Conservation (phyloP, 2,113 vertebrate genomes). For the Xenopus laevis region DNA sequence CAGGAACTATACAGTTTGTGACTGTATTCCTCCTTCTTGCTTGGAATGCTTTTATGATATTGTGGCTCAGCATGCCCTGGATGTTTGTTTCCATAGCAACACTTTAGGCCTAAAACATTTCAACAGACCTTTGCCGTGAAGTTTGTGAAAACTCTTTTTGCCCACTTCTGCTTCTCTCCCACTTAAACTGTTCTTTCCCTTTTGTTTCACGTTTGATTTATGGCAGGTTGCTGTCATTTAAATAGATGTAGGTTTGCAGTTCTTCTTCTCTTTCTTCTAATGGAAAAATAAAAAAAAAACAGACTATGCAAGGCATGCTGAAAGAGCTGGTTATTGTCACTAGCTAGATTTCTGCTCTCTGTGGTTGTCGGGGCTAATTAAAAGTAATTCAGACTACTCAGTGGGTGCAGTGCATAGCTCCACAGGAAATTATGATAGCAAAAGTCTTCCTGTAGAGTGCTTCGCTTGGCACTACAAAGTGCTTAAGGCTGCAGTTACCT, state of each 20-base stretch:
- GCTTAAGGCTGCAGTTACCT: constrained; percentile 82
- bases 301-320: constrained; percentile 82
- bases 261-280: constrained; percentile 64
- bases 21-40: constrained; percentile 53
- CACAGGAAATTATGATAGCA: constrained; percentile 99
- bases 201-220: constrained; percentile 75
- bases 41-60: constrained; percentile 67
- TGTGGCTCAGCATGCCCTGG: constrained; percentile 61
- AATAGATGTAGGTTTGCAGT: constrained; percentile 73
- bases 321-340: constrained; percentile 96
- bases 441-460: constrained; percentile 96
- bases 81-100: constrained; percentile 71
- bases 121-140: constrained; percentile 65
- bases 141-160: constrained; percentile 65
- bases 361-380: constrained; percentile 98
- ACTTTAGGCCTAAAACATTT: constrained; percentile 58
- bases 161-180: constrained; percentile 62
- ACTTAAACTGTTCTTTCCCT: constrained; percentile 66
- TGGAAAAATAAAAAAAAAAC: constrained; percentile 69
- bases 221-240: constrained; percentile 69
- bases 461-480: constrained; percentile 96
- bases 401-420: constrained; percentile 82
- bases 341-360: constrained; percentile 91
- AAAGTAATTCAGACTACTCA: constrained; percentile 87
- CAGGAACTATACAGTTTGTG: neutral